A percentile compares a stretch with the other conserved stretches of the same genome.
phyloP scores from a whole-genome alignment of 2,888 invertebrate genomes.

The Tubulanus polymorphus region DNA sequence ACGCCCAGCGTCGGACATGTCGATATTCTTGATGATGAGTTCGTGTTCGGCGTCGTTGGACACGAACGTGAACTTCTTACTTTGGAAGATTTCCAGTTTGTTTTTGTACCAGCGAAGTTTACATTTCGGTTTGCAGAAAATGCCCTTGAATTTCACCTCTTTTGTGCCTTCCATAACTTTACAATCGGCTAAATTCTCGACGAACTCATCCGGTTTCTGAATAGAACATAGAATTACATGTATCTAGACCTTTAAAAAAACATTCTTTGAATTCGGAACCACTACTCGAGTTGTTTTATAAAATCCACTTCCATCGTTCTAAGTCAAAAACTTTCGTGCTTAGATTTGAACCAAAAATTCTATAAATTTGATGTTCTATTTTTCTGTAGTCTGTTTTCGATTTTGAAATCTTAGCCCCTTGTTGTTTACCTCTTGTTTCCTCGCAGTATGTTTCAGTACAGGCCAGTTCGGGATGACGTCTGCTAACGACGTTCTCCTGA shows the following conservation, averaged over 20 bases:
- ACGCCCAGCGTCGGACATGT: slow-evolving; percentile 95
- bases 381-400: too few relatives aligned
- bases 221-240: neutral
- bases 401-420: too few relatives aligned
- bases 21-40: slow-evolving; percentile 82
- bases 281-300: too few relatives aligned
- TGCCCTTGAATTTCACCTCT: slow-evolving; percentile 86
- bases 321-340: too few relatives aligned
- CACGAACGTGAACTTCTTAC: slow-evolving; percentile 91
- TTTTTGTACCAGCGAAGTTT: slow-evolving; percentile 56
- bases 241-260: too few relatives aligned
- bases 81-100: slow-evolving; percentile 85
- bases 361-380: too few relatives aligned
- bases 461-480: slow-evolving; percentile 98
- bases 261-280: too few relatives aligned
- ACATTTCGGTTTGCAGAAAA: slow-evolving; percentile 90
- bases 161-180: slow-evolving; percentile 96
- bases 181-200: slow-evolving; percentile 90
- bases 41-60: slow-evolving; percentile 88
- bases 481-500: slow-evolving; percentile 42
- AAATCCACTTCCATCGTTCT: too few relatives aligned
- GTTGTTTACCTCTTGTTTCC: slow-evolving; percentile 38
- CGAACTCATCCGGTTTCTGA: slow-evolving; percentile 61
- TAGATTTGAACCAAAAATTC: too few relatives aligned
- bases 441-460: slow-evolving; percentile 59